Conservation (phyloP, 2,113 vertebrate genomes). For the Tychaedon coryphoeus region DNA sequence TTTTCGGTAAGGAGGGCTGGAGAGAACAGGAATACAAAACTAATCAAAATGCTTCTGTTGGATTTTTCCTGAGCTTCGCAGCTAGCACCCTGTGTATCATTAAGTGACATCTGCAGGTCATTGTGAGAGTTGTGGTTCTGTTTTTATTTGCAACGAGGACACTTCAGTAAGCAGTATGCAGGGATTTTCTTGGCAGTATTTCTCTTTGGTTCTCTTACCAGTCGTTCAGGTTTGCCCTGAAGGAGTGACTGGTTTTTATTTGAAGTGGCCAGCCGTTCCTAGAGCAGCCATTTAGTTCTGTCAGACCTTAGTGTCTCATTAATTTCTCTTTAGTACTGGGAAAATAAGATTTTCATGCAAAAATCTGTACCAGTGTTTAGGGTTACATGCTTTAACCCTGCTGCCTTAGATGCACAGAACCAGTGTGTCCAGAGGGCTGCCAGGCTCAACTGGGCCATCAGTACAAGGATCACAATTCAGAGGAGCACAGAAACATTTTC, state of each 20-base stretch:
- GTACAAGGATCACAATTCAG: background rate
- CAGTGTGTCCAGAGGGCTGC: background rate
- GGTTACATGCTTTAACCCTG: background rate
- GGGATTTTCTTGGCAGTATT: background rate
- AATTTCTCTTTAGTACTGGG: background rate
- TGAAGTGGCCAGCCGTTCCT: background rate
- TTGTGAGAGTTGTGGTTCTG: background rate
- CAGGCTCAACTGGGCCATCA: background rate
- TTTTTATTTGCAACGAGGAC: background rate
- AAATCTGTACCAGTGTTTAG: background rate
- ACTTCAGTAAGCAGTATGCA: background rate
- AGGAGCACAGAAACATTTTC: background rate
- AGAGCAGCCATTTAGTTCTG: background rate
- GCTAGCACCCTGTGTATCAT: accelerated
- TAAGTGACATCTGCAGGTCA: background rate
- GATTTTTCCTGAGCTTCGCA: background rate
- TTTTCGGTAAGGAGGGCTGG: slow-evolving; percentile 69
- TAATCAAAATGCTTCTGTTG: background rate
- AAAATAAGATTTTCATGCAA: background rate
- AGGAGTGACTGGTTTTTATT: background rate
- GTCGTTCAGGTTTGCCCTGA: background rate
- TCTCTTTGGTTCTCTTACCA: background rate
- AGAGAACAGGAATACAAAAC: background rate
- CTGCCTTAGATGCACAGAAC: background rate
- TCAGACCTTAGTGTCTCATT: background rate